phyloP scores from a whole-genome alignment of 2,888 invertebrate genomes.

The Hemaris fuciformis region DNA sequence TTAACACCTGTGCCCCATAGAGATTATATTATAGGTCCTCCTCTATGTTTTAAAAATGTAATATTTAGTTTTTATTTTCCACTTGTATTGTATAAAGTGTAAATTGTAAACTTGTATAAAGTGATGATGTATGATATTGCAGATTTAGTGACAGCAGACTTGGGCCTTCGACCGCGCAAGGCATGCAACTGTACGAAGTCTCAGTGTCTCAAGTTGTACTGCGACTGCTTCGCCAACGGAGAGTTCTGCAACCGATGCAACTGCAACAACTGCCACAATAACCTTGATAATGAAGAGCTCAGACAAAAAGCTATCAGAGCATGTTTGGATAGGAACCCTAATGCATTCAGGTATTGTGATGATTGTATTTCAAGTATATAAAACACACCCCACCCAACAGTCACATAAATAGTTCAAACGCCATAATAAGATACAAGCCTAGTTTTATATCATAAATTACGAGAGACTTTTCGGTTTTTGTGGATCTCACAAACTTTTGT shows the following conservation, averaged over 20 bases:
- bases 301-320: constrained; percentile 96
- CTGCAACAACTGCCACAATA: constrained; percentile 98
- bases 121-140: background rate
- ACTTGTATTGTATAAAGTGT: too few relatives aligned
- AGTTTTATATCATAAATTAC: too few relatives aligned
- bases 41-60: too few relatives aligned
- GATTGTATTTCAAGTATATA: background rate
- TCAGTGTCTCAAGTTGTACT: constrained; percentile 98
- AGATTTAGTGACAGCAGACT: constrained; percentile 53
- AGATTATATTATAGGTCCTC: too few relatives aligned
- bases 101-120: background rate
- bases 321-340: constrained; percentile 97
- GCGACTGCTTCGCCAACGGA: constrained; percentile 99
- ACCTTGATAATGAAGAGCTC: constrained; percentile 96
- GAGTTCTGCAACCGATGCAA: constrained; percentile 99
- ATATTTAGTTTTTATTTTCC: too few relatives aligned
- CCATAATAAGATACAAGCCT: too few relatives aligned
- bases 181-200: constrained; percentile 99
- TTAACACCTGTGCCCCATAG: too few relatives aligned
- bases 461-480: too few relatives aligned
- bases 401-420: too few relatives aligned
- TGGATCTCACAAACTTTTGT: too few relatives aligned
- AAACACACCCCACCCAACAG: too few relatives aligned
- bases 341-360: constrained; percentile 88
- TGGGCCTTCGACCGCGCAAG: constrained; percentile 87